phyloP scores from a whole-genome alignment of 2,113 vertebrate genomes.

The Pyrgilauda ruficollis region DNA sequence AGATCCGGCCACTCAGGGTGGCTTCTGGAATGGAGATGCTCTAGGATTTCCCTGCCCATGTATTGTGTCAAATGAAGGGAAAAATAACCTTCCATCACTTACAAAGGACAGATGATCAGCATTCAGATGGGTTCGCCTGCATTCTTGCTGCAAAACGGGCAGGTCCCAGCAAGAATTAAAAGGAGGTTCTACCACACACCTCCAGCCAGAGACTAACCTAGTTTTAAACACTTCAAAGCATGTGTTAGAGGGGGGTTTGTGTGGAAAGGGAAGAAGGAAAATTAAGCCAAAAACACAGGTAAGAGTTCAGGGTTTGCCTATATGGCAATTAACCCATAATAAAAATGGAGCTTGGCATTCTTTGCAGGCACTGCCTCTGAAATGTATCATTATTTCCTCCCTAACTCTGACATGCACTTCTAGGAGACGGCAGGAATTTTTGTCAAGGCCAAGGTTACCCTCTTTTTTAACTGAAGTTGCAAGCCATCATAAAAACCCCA shows the following conservation, averaged over 20 bases:
- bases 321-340: background rate
- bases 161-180: conserved; percentile 64
- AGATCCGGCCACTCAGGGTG: background rate
- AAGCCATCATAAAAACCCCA: background rate
- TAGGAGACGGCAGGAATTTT: background rate
- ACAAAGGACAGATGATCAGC: conserved; percentile 35
- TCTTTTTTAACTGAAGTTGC: background rate
- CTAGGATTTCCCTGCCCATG: background rate
- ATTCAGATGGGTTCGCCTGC: conserved; percentile 41
- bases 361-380: background rate
- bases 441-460: background rate
- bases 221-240: conserved; percentile 61
- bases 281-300: conserved; percentile 51
- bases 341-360: background rate
- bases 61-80: background rate
- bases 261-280: conserved; percentile 41
- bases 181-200: conserved; percentile 64
- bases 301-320: conserved; percentile 43
- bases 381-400: background rate
- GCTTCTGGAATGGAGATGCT: background rate
- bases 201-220: conserved; percentile 60
- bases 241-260: conserved; percentile 10
- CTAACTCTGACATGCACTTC: background rate
- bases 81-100: conserved; percentile 5
- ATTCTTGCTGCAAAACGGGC: conserved; percentile 67